Evolutionary conservation across 2,888 invertebrate genomes (phyloP), one percentile per base, ranked within the genome.

Genomic region (Latrodectus hesperus): DNA sequence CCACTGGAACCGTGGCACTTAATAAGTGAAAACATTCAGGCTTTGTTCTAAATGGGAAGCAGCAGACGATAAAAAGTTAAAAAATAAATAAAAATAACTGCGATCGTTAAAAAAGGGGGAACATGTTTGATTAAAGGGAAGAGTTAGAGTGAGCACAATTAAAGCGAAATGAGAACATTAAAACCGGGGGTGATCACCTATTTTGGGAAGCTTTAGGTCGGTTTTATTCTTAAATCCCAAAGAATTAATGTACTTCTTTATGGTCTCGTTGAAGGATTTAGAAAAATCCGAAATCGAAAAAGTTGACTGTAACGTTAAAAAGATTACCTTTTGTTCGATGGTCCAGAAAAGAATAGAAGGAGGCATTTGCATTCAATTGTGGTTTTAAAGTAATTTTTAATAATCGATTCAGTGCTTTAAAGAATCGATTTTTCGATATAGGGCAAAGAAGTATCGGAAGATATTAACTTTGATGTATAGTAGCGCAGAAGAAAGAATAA

Each of bases 371-470:
- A 80, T 80, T 80, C 71, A 80, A 80, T 80, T 80, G 80, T 49
- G 64, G 72, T 60, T 75, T 82, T 75, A 82, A 75, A 82, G 82
- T 75, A 82, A 82, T 82, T 82, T 82, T 74, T 82, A 82, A 82
- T 82, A 82, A 82, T 82, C 82, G 82, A 82, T 82, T 82, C 17
- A 82, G 55, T 70, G 74, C 68, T 75, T 75, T 17, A 67, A 55
- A 68, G n/a, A 49, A 75, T 82, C 82, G 82, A 82, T 82, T 82
- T 82, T 82, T 73, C 82, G 82, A 82, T 82, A 60, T n/a, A 22
- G 80, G 16, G 64, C 14, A 38, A 52, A 68, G 64, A 71, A 70
- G 67, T 75, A 65, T 74, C 75, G 49, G 75, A 74, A 74, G 67
- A 65, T 72, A 80, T 64, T 82, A 75, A 80, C 60, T 72, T 80